Evolutionary conservation across 2,888 invertebrate species (phyloP).

Genomic region (Diplazon laetatorius): DNA sequence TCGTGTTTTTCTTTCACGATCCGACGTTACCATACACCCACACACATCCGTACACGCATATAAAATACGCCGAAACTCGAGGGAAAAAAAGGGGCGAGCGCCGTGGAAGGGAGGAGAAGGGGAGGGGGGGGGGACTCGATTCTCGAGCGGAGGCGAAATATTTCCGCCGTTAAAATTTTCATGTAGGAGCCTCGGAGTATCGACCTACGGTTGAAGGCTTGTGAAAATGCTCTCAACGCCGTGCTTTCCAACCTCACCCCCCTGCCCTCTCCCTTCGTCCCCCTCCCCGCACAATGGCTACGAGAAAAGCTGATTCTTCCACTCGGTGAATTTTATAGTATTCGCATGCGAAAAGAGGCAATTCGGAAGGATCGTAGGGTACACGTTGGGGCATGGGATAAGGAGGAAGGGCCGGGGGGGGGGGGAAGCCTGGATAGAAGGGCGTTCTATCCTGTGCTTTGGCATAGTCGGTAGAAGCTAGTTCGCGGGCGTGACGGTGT

Average conservation of each 20-base stretch:
- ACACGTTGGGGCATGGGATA: constrained; percentile 10
- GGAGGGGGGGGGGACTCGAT: constrained; percentile 7
- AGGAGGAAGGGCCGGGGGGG: background rate
- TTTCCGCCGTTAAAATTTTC: constrained; percentile 51
- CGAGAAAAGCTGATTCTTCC: constrained; percentile 54
- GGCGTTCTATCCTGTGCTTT: background rate
- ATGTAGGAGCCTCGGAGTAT: constrained; percentile 25
- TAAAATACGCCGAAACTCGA: constrained; percentile 2
- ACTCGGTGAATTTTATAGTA: constrained; percentile 53
- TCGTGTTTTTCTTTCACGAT: constrained; percentile 28
- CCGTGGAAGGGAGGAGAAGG: too few relatives aligned
- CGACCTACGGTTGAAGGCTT: constrained; percentile 29
- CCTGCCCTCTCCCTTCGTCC: too few relatives aligned
- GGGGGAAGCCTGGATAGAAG: background rate
- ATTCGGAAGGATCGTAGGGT: constrained; percentile 39
- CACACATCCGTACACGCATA: background rate
- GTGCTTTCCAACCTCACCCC: constrained; percentile 54
- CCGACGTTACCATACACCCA: background rate
- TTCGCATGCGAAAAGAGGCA: constrained; percentile 46
- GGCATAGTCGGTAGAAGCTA: constrained; percentile 2
- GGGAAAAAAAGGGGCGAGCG: too few relatives aligned
- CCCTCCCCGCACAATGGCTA: constrained; percentile 24
- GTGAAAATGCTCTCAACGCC: constrained; percentile 29
- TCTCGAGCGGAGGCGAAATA: constrained; percentile 22
- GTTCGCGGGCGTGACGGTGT: constrained; percentile 3